Evolutionary conservation across 1,140 invertebrate genomes (phyloP), one percentile per base, ranked within the genome.

Genomic region (Psilanteris sp.): DNA sequence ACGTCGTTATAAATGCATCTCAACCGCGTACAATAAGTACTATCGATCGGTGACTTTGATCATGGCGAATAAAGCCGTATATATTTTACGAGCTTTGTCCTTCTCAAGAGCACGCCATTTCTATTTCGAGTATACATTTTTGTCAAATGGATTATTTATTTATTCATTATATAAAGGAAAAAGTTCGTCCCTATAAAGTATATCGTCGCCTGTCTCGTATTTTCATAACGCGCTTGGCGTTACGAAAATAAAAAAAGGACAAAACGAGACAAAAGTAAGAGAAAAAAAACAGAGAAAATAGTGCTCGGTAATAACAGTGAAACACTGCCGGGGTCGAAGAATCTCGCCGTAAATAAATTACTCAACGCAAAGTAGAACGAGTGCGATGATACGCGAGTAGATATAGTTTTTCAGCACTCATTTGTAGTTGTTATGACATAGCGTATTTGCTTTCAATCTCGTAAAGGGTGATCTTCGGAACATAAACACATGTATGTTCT

Each of bases 381-480:
- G 55, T 55, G 68, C 34, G 44, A 66, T 54, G 70, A 73, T 37
- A 54, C 61, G 20, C n/a, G 43, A 50, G 54, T 34, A 67, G 71
- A 67, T 74, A 67, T 37, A 67, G 11, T 74, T 74, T 74, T 74
- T 74, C 46, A 48, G 13, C 32, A 29, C 54, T 67, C 55, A 67
- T 74, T 74, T 67, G 61, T 48, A 67, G 46, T 61, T 67, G 62
- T 74, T 74, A 74, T 74, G 71, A 74, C 71, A 67, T 44, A 67
- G 32, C 46, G 61, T 64, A 67, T 74, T 66, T 74, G 54, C 70
- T 34, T 52, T 29, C 44, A 61, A 74, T 54, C 27, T 74, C 59
- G 54, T 41, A 37, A 57, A 54, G 57, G 67, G 29, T 36, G 37
- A 29, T 74, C 31, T 48, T 26, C 52, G 54, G 37, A 61, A 57